These are phyloP conservation scores for Diacarnus erythraeanus DNA, from an alignment of 37 sponge, comb jelly and placozoan species.

Conservation along the genomic window DNA sequence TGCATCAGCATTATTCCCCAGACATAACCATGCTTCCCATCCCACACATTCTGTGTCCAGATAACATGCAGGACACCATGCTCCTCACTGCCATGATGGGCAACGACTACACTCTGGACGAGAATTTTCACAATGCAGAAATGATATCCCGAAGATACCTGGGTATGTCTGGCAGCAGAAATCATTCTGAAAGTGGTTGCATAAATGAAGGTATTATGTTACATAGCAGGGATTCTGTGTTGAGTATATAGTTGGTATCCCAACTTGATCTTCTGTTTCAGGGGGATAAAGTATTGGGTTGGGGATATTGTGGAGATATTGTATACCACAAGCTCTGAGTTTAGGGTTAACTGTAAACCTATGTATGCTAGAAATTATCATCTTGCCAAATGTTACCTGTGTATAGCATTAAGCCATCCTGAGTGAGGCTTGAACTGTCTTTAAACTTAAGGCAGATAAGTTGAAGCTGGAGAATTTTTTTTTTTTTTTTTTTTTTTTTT, in stretches of 20 bases:
- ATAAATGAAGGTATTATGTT: too few species aligned
- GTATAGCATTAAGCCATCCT: too few species aligned
- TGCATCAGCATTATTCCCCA: neutral
- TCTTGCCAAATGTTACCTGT: too few species aligned
- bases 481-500: too few species aligned
- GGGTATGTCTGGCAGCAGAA: neutral
- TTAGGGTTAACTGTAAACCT: too few species aligned
- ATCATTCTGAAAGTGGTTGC: too few species aligned
- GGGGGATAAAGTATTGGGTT: neutral
- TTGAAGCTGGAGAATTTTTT: too few species aligned
- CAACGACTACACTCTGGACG: slow-evolving; percentile 28
- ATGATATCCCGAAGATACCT: slow-evolving; percentile 54
- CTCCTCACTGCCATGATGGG: neutral
- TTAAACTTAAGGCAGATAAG: too few species aligned
- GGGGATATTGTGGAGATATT: neutral
- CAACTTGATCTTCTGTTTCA: neutral
- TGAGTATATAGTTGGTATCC: neutral
- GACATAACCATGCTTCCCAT: slow-evolving; percentile 18
- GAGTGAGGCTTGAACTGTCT: too few species aligned
- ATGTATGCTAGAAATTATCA: too few species aligned
- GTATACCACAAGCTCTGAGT: too few species aligned
- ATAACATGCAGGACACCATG: neutral
- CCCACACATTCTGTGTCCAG: neutral
- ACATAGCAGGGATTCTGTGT: too few species aligned
- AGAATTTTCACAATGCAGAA: slow-evolving; percentile 26